phyloP scores from a whole-genome alignment of 2,888 invertebrate species.

The Meteorus colon region DNA sequence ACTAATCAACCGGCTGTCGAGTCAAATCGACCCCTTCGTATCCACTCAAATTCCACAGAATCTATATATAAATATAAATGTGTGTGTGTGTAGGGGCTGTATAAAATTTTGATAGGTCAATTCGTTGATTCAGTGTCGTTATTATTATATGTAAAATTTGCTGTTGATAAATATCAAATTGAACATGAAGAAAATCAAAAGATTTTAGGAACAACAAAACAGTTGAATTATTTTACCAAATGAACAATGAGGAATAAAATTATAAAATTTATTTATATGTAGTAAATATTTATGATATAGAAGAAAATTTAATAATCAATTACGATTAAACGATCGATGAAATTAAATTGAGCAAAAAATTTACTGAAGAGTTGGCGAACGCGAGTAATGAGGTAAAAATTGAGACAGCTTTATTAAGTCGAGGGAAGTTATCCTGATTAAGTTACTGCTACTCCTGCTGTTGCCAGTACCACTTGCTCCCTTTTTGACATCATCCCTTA shows the following conservation, averaged over 20 bases:
- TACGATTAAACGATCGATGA: slow-evolving; percentile 7
- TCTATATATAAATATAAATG: slow-evolving; percentile 29
- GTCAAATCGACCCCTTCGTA: slow-evolving; percentile 61
- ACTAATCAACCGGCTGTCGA: slow-evolving; percentile 66
- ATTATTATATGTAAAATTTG: not conserved
- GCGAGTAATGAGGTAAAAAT: slow-evolving; percentile 71
- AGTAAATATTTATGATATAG: no score
- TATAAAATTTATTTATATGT: no score
- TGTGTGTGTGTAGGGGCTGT: not conserved
- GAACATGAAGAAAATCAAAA: no score
- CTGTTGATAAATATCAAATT: no score
- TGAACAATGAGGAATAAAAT: no score
- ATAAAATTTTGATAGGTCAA: slow-evolving; percentile 34
- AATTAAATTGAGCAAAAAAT: slow-evolving; percentile 64
- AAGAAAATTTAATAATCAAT: slow-evolving; percentile 15
- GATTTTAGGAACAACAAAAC: no score
- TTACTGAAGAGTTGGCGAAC: slow-evolving; percentile 53
- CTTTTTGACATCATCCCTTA: slow-evolving; percentile 40
- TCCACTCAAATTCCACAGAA: slow-evolving; percentile 48
- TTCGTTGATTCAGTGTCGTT: not conserved
- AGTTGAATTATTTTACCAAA: no score
- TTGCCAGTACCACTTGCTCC: slow-evolving; percentile 20
- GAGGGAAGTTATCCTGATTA: slow-evolving; percentile 69
- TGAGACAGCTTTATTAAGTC: slow-evolving; percentile 72
- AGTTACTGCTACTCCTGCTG: slow-evolving; percentile 60